These are phyloP conservation scores for Archivesica marissinica DNA, from an alignment of 1,140 invertebrate species.

Conservation along the genomic window DNA sequence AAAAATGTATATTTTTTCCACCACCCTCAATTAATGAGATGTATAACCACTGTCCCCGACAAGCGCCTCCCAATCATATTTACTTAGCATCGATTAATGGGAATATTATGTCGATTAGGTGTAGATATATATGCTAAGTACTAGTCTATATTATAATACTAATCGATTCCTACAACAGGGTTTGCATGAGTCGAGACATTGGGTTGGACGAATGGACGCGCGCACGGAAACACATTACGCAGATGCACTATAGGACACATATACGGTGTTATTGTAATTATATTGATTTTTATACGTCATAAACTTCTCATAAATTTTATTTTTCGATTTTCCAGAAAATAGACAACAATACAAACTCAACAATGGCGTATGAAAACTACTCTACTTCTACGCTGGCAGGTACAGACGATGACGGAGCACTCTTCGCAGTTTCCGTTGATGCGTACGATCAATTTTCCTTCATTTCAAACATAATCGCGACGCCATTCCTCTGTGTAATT, in stretches of 20 bases:
- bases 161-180: no score
- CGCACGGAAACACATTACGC: no score
- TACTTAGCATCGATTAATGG: no score
- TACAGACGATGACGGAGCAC: neutral
- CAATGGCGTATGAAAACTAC: neutral
- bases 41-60: no score
- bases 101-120: no score
- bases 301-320: neutral
- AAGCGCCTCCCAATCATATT: no score
- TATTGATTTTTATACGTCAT: neutral
- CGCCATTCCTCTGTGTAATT: conserved; percentile 21
- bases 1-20: no score
- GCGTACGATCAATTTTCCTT: conserved; percentile 16
- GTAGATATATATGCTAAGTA: no score
- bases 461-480: neutral
- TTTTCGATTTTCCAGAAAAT: neutral
- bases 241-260: neutral
- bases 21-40: no score
- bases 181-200: no score
- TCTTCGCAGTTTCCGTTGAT: conserved; percentile 22
- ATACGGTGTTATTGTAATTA: neutral
- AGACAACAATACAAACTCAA: neutral
- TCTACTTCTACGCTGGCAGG: neutral
- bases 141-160: no score
- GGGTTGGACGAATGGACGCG: no score